These are phyloP conservation scores for Zaprionus davidi DNA, from an alignment of 1,140 invertebrate genomes.

Conservation along the genomic window DNA sequence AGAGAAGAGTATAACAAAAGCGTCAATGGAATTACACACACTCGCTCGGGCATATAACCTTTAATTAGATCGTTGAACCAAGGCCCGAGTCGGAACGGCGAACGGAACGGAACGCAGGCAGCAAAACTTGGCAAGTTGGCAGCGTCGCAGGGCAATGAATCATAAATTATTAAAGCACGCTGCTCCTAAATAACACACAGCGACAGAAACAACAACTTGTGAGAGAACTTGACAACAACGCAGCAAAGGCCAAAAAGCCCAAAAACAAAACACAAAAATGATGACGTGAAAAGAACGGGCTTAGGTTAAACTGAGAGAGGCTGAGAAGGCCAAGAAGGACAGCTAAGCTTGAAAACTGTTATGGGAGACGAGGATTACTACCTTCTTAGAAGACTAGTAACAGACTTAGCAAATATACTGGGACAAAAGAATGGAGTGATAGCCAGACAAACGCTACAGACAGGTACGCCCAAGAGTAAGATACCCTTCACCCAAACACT, in stretches of 20 bases:
- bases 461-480: too few species aligned
- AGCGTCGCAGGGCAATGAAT: slow-evolving; percentile 59
- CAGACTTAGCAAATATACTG: not conserved
- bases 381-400: not conserved
- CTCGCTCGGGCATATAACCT: slow-evolving; percentile 68
- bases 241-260: slow-evolving; percentile 26
- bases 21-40: slow-evolving; percentile 44
- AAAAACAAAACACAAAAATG: slow-evolving; percentile 24
- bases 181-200: slow-evolving; percentile 37
- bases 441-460: too few species aligned
- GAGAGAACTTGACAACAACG: slow-evolving; percentile 17
- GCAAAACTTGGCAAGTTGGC: slow-evolving; percentile 47
- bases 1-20: slow-evolving; percentile 33
- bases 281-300: slow-evolving; percentile 1
- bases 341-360: not conserved
- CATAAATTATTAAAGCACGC: slow-evolving; percentile 59
- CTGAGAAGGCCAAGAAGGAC: not conserved
- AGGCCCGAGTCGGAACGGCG: slow-evolving; percentile 15
- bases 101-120: slow-evolving; percentile 2
- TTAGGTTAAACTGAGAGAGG: not conserved
- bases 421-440: not conserved
- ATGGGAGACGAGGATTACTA: not conserved
- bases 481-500: too few species aligned
- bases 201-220: slow-evolving; percentile 20
- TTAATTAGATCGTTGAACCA: slow-evolving; percentile 84